Evolutionary conservation across 2,797 vertebrate species (phyloP), one percentile per base, ranked within the genome.

Genomic region (Chelon auratus): DNA sequence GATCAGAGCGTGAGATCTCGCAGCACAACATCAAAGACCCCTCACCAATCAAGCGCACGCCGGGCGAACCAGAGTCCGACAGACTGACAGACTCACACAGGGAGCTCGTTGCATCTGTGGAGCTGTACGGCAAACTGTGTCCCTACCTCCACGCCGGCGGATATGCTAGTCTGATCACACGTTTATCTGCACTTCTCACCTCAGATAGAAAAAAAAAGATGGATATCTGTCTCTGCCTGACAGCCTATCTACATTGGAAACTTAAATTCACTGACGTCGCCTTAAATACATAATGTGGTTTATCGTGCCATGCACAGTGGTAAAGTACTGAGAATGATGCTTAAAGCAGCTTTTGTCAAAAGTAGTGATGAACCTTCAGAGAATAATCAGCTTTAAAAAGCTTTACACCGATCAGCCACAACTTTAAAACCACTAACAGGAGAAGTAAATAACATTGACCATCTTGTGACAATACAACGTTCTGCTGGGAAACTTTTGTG

Each of bases 11-110:
- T 72, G 76, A 85, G 75, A 91, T 85, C 80, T 83, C 18, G 52
- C 85, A 63, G 70, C 55, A 45, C 78, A 63, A 76, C 88, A 87
- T 93, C 87, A 91, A 90, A 92, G 85, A 65, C 66, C 66, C 56
- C 52, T 79, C 69, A 30, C 62, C 72, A 72, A 79, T 79, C 83
- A 81, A 68, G 64, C 53, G 42, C 64, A 52, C 40, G 4, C 63
- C 72, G 60, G 78, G 67, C 67, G 64, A 69, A 62, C 67, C 68
- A 20, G 26, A 64, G 75, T 82, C 73, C 68, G 57, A 72, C 62
- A 66, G 66, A 58, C 72, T 73, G 78, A 75, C 64, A 80, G 80
- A 62, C 77, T 78, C 69, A 9, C 57, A 42, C 59, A 45, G 57
- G 60, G 55, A 57, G 77, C 51, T 77, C 30, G 42, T 58, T 78